Conservation (phyloP, 2,797 vertebrate genomes). For the Rhinichthys osculus region DNA sequence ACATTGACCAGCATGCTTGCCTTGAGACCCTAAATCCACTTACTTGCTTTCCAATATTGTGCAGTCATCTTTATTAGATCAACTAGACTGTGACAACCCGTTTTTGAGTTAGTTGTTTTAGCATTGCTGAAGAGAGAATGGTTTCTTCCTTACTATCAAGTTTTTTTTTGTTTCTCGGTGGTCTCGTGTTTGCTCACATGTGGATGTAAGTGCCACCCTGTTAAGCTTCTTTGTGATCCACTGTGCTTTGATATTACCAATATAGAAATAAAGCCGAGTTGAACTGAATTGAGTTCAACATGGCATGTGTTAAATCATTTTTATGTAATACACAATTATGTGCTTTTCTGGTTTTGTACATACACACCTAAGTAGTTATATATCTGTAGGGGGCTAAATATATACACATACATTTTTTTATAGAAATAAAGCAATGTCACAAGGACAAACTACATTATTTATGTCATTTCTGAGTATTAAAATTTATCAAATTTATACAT, state of each 20-base stretch:
- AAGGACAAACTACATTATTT: background rate
- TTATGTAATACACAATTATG: background rate
- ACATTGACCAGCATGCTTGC: background rate
- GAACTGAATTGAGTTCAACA: constrained; percentile 1
- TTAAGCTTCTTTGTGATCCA: constrained; percentile 26
- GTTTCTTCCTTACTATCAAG: background rate
- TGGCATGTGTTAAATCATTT: background rate
- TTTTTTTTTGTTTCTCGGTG: background rate
- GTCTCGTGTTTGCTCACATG: background rate
- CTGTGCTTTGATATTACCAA: constrained; percentile 12
- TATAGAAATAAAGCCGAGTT: background rate
- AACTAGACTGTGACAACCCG: background rate
- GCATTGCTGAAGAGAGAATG: background rate
- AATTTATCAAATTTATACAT: background rate
- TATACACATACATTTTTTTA: background rate
- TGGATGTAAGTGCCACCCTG: background rate
- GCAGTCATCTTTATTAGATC: constrained; percentile 1
- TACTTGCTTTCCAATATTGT: background rate
- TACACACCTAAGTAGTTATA: background rate
- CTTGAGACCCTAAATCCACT: background rate
- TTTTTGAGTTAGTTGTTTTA: background rate
- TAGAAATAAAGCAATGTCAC: background rate
- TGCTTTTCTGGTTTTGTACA: background rate
- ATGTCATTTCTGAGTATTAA: background rate
- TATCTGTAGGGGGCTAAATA: background rate